Base-by-base conservation (phyloP, 2,113 vertebrate genomes). In the Dolichallabes microphthalmus region DNA sequence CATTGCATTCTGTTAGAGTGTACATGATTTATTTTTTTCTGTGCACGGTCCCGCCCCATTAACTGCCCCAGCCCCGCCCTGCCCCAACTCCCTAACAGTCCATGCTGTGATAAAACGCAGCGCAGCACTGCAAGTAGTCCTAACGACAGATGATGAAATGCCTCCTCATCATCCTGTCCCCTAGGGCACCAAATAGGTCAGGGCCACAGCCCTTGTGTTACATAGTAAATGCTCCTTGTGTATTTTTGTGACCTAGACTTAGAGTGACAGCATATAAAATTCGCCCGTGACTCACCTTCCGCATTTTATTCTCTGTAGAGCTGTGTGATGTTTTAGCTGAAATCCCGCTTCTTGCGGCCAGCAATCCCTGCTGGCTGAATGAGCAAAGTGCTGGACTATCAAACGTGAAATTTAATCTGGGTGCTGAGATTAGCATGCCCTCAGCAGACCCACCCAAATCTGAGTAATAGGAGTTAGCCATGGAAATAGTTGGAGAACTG, bases 361-460 rank as follows among this genome's bases (percentile, higher is more conserved):
- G 15, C 84, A 90, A 87, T 82, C 83, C 89, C 88, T 66, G 83
- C 83, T 71, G 58, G 64, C 35, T 12, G 63, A 32, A 8, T 90
- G 89, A 93, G 90, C 71, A 82, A 92, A 92, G 87, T 0, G 5
- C 86, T 88, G 75, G 39, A 75, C 80, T 89, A 91, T 90, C 86
- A 91, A 89, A 92, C 90, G 88, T 92, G 92, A 92, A 91, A 91
- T 90, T 86, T 90, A 92, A 93, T 92, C 91, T 86, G 58, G 55
- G 32, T 35, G 12, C 80, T 76, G 63, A 82, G 86, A 89, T 86
- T 82, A 86, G 83, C 73, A 63, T 87, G 86, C 86, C 71, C 10
- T 45, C 20, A 88, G 75, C 45, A 25, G 85, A 88, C 82, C 87
- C 85, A 80, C 87, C 82, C 85, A 64, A 69, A 90, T 88, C 58